A percentile compares a stretch with the other conserved stretches of the same genome.
phyloP scores from a whole-genome alignment of 2,888 invertebrate species.

The Aporophyla lueneburgensis region DNA sequence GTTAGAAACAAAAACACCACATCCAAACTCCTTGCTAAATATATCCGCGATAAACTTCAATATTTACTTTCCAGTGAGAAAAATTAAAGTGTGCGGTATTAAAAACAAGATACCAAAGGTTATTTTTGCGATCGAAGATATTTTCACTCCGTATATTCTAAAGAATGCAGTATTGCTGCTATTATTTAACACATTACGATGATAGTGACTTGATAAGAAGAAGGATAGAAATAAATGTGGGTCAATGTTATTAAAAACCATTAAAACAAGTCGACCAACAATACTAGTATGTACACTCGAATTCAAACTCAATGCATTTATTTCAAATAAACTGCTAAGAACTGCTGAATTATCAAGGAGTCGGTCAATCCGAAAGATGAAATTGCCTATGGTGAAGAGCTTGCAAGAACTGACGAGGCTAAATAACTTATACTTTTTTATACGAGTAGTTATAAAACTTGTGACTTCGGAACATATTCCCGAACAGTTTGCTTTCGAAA shows the following conservation, averaged over 20 bases:
- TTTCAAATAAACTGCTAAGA: too few species aligned
- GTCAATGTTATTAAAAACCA: neutral
- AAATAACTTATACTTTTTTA: too few species aligned
- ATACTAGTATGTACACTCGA: too few species aligned
- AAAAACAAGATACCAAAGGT: neutral
- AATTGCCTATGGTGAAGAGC: too few species aligned
- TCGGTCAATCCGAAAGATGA: too few species aligned
- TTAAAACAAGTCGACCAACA: neutral
- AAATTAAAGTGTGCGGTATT: slow-evolving; percentile 76
- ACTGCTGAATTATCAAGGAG: too few species aligned
- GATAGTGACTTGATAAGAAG: too few species aligned
- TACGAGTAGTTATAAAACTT: neutral
- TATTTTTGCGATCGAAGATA: neutral
- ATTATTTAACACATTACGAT: neutral
- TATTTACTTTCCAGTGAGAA: slow-evolving; percentile 75
- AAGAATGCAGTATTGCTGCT: neutral
- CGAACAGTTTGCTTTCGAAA: too few species aligned
- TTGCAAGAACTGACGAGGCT: neutral
- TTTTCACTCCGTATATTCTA: neutral
- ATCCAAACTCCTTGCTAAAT: slow-evolving; percentile 60
- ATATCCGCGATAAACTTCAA: slow-evolving; percentile 72
- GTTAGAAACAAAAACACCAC: slow-evolving; percentile 41
- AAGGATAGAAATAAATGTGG: neutral
- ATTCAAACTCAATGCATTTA: too few species aligned
- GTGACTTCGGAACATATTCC: neutral